Conservation (phyloP, 2,888 invertebrate species). For the Priocnemis perturbator region DNA sequence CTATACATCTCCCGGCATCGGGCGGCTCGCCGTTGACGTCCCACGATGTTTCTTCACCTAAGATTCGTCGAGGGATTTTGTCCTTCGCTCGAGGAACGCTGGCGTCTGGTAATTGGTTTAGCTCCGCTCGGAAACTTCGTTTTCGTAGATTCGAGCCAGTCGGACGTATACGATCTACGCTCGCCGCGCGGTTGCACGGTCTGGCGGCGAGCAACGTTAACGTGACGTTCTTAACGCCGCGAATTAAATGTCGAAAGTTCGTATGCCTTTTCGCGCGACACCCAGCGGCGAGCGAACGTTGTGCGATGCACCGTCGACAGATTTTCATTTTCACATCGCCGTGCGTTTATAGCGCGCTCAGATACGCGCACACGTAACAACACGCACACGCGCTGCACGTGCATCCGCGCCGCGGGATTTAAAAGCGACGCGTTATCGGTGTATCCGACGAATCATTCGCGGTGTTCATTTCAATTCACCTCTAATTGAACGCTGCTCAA, state of each 20-base stretch:
- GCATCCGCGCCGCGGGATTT: background rate
- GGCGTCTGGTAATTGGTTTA: too few relatives aligned
- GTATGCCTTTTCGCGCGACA: conserved; percentile 7
- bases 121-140: too few relatives aligned
- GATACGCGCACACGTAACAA: background rate
- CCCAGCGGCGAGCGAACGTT: conserved; percentile 46
- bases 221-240: too few relatives aligned
- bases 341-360: conserved; percentile 17
- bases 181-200: too few relatives aligned
- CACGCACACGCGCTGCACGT: conserved; percentile 2
- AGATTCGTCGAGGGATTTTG: conserved; percentile 1
- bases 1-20: conserved; percentile 39
- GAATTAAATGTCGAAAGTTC: too few relatives aligned
- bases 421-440: conserved; percentile 1
- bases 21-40: conserved; percentile 18
- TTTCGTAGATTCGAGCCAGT: too few relatives aligned
- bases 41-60: conserved; percentile 19
- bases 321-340: conserved; percentile 55
- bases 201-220: too few relatives aligned
- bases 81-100: background rate
- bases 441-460: conserved; percentile 16
- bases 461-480: conserved; percentile 59
- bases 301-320: conserved; percentile 46
- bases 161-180: too few relatives aligned
- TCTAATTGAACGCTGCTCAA: conserved; percentile 61